Percentiles rank a stretch among this genome's conserved stretches.
Evolutionary conservation across 2,888 invertebrate genomes (phyloP).

Genomic region (Spodoptera littoralis): DNA sequence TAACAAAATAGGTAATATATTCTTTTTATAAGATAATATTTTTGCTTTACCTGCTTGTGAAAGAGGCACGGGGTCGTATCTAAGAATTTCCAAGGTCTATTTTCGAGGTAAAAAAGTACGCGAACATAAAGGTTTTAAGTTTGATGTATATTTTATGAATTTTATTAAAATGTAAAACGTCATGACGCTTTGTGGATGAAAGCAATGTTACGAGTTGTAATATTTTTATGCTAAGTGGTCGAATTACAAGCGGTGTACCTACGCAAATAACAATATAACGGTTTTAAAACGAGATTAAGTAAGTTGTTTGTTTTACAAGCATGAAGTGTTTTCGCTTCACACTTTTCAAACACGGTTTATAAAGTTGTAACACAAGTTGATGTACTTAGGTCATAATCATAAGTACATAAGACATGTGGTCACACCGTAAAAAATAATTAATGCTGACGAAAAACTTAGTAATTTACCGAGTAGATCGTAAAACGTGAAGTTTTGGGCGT

Average conservation of each 20-base stretch:
- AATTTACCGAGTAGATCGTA: constrained; percentile 65
- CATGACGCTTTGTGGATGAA: constrained; percentile 5
- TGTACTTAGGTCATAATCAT: neutral
- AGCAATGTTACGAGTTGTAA: neutral
- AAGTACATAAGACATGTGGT: constrained; percentile 38
- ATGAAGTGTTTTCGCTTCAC: constrained; percentile 4
- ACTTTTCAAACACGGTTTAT: constrained; percentile 9
- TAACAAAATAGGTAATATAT: constrained; percentile 6
- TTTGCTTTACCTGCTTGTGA: constrained; percentile 11
- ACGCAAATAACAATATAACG: constrained; percentile 9
- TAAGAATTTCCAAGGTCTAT: constrained; percentile 14
- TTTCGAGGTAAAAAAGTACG: constrained; percentile 7
- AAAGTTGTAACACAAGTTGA: constrained; percentile 11
- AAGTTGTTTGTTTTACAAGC: constrained; percentile 5
- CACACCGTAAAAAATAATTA: constrained; percentile 64
- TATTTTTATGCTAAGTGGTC: constrained; percentile 9
- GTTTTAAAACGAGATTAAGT: constrained; percentile 4
- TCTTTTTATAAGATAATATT: constrained; percentile 31
- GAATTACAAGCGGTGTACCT: constrained; percentile 1
- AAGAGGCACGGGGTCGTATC: constrained; percentile 1
- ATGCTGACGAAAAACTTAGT: constrained; percentile 63
- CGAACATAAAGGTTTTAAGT: constrained; percentile 20
- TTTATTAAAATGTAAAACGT: constrained; percentile 15
- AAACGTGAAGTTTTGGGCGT: constrained; percentile 59
- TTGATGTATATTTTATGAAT: constrained; percentile 31